Evolutionary conservation across 2,113 vertebrate species (phyloP).

Genomic region (Psammodynastes pulverulentus): DNA sequence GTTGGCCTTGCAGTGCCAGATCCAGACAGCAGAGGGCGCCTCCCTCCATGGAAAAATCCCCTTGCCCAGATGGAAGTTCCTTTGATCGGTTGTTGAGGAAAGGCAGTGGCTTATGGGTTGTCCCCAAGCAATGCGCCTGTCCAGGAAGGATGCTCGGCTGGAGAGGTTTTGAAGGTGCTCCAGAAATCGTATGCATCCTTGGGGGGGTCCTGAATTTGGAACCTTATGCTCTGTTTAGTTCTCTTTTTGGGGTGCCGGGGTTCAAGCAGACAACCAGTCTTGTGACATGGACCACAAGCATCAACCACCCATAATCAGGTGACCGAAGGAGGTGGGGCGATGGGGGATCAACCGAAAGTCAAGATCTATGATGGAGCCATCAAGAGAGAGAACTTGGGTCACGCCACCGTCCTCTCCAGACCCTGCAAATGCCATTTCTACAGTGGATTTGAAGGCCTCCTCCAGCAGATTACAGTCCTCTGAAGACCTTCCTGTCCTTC

Average conservation of each 20-base stretch:
- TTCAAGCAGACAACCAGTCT: background rate
- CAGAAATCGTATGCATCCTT: background rate
- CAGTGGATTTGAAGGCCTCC: no score
- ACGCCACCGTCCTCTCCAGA: no score
- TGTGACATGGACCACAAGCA: background rate
- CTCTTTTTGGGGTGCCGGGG: background rate
- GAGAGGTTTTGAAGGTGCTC: background rate
- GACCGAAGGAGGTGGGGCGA: background rate
- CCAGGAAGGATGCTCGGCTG: background rate
- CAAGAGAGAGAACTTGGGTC: background rate
- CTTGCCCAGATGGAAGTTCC: background rate
- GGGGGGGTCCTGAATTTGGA: background rate
- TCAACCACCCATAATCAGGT: background rate
- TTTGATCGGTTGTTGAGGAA: no score
- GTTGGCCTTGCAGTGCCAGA: background rate
- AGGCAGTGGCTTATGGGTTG: background rate
- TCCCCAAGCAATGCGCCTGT: background rate
- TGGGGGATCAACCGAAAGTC: background rate
- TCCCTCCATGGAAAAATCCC: background rate
- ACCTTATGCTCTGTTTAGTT: background rate
- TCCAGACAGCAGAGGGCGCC: conserved; percentile 3
- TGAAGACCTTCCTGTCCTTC: background rate
- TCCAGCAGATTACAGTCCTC: background rate
- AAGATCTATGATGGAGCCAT: background rate
- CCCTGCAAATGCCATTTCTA: background rate